These are phyloP conservation scores for Zosterops pallidus DNA, from an alignment of 2,113 vertebrate genomes.

Conservation along the genomic window DNA sequence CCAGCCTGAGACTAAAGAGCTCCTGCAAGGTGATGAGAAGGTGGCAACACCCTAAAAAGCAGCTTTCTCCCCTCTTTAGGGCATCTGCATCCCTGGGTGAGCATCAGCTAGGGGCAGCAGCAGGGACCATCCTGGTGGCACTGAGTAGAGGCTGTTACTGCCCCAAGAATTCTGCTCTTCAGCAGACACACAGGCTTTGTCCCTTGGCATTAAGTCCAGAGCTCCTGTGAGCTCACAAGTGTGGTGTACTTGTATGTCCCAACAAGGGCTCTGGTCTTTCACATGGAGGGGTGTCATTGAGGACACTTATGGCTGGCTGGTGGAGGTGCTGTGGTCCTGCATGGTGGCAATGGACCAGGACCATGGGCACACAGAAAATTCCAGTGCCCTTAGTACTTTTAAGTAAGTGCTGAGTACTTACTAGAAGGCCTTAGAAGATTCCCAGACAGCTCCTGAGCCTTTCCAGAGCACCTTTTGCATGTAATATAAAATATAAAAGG, in stretches of 20 bases:
- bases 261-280: not conserved
- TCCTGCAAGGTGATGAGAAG: not conserved
- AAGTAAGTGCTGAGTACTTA: too few species aligned
- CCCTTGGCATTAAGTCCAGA: not conserved
- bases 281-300: too few species aligned
- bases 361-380: not conserved
- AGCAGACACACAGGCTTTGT: not conserved
- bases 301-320: not conserved
- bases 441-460: fast-evolving
- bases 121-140: not conserved
- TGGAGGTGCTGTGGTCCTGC: not conserved
- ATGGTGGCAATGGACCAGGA: fast-evolving
- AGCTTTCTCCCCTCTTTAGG: not conserved
- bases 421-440: not conserved
- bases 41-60: not conserved
- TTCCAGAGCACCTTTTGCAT: not conserved
- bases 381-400: not conserved
- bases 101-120: fast-evolving
- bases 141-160: not conserved
- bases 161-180: too few species aligned
- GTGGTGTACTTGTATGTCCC: not conserved
- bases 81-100: not conserved
- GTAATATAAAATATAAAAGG: not conserved
- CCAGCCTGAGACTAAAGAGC: too few species aligned
- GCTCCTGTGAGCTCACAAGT: fast-evolving